A percentile compares a stretch with the other conserved stretches of the same genome.
Conservation (phyloP, 1,140 invertebrate species). For the Drosophila azteca region DNA sequence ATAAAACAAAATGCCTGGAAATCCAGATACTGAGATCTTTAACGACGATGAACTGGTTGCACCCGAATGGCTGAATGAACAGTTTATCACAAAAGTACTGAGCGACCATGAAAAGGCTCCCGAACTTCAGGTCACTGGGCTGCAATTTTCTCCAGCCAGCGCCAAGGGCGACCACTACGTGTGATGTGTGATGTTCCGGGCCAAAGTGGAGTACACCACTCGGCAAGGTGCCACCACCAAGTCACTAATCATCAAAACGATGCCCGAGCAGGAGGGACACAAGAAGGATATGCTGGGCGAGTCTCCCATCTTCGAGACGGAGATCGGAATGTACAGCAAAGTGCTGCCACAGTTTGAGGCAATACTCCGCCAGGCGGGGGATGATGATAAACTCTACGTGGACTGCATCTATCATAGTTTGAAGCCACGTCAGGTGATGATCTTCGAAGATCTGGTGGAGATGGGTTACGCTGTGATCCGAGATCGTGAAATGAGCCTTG, state of each 20-base stretch:
- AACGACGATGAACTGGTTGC: slow-evolving; percentile 67
- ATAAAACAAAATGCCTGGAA: slow-evolving; percentile 27
- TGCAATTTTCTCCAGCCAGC: slow-evolving; percentile 60
- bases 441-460: slow-evolving; percentile 66
- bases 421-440: slow-evolving; percentile 50
- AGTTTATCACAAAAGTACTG: slow-evolving; percentile 56
- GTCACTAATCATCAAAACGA: slow-evolving; percentile 70
- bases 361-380: slow-evolving; percentile 46
- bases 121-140: slow-evolving; percentile 29
- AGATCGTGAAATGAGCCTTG: slow-evolving; percentile 22
- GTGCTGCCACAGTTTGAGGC: slow-evolving; percentile 61
- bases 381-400: slow-evolving; percentile 34
- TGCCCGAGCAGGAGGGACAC: slow-evolving; percentile 65
- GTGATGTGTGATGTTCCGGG: slow-evolving; percentile 74
- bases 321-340: slow-evolving; percentile 66
- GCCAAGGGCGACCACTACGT: slow-evolving; percentile 75
- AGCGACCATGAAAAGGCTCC: slow-evolving; percentile 24
- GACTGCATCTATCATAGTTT: slow-evolving; percentile 55
- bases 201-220: slow-evolving; percentile 24
- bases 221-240: slow-evolving; percentile 14
- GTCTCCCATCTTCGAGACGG: slow-evolving; percentile 59
- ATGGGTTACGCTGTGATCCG: slow-evolving; percentile 48
- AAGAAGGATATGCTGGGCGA: slow-evolving; percentile 57
- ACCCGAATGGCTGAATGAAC: slow-evolving; percentile 57
- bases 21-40: slow-evolving; percentile 12